A percentile compares a stretch with the other conserved stretches of the same genome.
Evolutionary conservation across 2,113 vertebrate genomes (phyloP).

Genomic region (Alethe castanea): DNA sequence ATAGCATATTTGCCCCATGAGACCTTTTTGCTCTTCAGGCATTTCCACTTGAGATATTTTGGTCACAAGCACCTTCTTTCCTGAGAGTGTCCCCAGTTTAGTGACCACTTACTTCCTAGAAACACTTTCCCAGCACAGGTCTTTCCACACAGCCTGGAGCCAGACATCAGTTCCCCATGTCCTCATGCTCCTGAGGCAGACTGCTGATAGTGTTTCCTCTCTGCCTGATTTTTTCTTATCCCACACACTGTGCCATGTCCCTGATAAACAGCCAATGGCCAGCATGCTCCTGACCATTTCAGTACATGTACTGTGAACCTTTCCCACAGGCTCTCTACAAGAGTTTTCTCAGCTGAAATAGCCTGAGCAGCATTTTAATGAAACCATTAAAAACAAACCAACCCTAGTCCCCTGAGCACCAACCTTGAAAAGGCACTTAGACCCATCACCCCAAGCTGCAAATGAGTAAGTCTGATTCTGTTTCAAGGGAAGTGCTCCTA

Average conservation of each 20-base stretch:
- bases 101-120: neutral
- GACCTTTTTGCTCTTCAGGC: neutral
- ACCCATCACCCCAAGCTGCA: neutral
- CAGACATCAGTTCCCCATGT: neutral
- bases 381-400: neutral
- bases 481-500: neutral
- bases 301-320: neutral
- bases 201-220: neutral
- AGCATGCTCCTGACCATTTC: neutral
- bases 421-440: neutral
- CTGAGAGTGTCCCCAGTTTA: neutral
- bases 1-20: neutral
- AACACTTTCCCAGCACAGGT: neutral
- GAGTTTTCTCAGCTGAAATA: neutral
- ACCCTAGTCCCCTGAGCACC: neutral
- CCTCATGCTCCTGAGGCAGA: neutral
- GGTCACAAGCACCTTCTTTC: neutral
- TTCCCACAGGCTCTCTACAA: neutral
- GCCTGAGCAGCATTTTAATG: neutral
- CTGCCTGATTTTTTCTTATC: neutral
- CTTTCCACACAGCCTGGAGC: neutral
- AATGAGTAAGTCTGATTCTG: neutral
- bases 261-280: fast-evolving
- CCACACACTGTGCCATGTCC: neutral
- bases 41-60: constrained; percentile 44